Conservation (phyloP, 2,888 invertebrate species). For the Acanthosepion esculentum region DNA sequence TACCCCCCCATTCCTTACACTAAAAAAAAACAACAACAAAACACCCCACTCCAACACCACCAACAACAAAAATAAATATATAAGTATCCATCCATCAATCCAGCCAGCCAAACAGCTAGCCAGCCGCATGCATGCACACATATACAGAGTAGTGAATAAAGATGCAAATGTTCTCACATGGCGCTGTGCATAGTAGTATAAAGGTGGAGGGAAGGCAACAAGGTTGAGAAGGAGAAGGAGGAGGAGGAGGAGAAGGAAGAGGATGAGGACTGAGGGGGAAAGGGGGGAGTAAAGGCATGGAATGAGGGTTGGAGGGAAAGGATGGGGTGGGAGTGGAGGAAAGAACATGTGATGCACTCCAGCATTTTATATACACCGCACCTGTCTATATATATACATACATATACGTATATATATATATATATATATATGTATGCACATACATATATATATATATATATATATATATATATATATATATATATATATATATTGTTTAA, state of each 20-base stretch:
- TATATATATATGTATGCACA: neutral
- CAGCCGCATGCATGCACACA: constrained; percentile 12
- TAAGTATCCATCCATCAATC: too few species aligned
- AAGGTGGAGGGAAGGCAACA: neutral
- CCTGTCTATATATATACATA: neutral
- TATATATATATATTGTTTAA: too few species aligned
- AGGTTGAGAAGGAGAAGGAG: neutral
- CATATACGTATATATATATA: neutral
- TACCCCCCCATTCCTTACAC: too few species aligned
- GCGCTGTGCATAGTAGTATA: neutral
- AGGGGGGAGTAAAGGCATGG: neutral
- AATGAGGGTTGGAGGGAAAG: neutral
- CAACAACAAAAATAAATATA: too few species aligned
- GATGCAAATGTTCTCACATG: neutral
- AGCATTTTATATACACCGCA: constrained; percentile 22
- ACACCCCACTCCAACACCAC: too few species aligned
- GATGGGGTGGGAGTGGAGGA: neutral
- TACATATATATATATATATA: neutral
- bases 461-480: neutral
- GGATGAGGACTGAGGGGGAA: neutral
- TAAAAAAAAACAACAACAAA: too few species aligned
- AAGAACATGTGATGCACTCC: constrained; percentile 33
- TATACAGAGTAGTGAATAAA: neutral
- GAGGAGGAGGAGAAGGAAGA: neutral
- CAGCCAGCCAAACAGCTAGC: neutral